Base-by-base conservation (phyloP, 2,888 invertebrate genomes). In the Xylota segnis region DNA sequence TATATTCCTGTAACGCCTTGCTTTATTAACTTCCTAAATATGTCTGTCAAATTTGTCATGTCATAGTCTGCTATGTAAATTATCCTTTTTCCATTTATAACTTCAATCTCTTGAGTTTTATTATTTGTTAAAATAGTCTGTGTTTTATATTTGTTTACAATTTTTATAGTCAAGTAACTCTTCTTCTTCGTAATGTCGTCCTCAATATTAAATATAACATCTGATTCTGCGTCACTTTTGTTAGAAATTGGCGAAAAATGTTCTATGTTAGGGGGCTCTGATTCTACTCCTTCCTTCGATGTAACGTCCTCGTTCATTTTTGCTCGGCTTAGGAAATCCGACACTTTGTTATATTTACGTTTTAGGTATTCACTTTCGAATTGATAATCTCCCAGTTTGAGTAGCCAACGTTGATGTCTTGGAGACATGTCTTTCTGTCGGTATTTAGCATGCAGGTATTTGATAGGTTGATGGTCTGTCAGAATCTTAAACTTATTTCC, bases 191-290 rank as follows among this genome's bases (percentile, higher is more conserved):
- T 40, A 5, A n/a, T n/a, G 40, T 61, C 12, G 6, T 61, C 40
- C 43, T 43, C 43, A n/a, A 61, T 12, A 43, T 61, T 40, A 61
- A 61, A 61, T 43, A 61, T 43, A 27, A 61, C 23, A 2, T 61
- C 59, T 61, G 59, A 61, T 23, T 43, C 27, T 43, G 59, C 23
- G 23, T 43, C 43, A 43, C 40, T 59, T 59, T 37, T 4, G 18
- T 59, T 59, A 18, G 10, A 37, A 23, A 18, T 18, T 23, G 40
- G 58, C 58, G 58, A 59, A 59, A 47, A 34, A 34, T 34, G 4
- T 6, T 2, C 18, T 23, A 12, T 45, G 27, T 45, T 5, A 32
- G 34, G 40, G 12, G 23, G 43, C 6, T 10, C 4, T 4, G 7
- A 0, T 50, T 65, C 34, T 12, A 50, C 50, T 65, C 47, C 65